A percentile compares a stretch with the other conserved stretches of the same genome.
phyloP scores from a whole-genome alignment of 2,888 invertebrate genomes.

The Aphodius sticticus region DNA sequence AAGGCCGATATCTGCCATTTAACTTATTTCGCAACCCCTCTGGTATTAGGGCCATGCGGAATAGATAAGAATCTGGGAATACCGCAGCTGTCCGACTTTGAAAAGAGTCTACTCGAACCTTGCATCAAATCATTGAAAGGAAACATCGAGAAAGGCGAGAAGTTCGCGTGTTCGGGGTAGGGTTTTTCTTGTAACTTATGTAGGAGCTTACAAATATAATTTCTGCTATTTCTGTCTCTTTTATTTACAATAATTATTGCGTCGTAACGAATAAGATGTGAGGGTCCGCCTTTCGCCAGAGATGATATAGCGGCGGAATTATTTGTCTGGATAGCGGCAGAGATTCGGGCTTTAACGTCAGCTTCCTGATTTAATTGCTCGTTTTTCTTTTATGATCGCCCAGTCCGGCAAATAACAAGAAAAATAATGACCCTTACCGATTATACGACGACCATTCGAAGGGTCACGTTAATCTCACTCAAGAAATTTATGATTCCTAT shows the following conservation, averaged over 20 bases:
- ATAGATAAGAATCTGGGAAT: constrained; percentile 89
- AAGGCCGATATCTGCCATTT: constrained; percentile 82
- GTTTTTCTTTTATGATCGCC: constrained; percentile 51
- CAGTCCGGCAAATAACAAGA: constrained; percentile 34
- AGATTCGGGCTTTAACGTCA: neutral
- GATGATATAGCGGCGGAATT: neutral
- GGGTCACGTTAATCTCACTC: neutral
- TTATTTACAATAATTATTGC: neutral
- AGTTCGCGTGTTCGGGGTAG: neutral
- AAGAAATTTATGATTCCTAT: neutral
- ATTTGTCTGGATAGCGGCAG: neutral
- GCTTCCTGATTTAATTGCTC: constrained; percentile 54
- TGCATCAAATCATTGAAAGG: constrained; percentile 89
- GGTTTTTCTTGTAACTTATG: neutral
- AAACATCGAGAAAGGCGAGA: constrained; percentile 89
- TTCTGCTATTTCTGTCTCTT: neutral
- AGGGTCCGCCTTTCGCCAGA: neutral
- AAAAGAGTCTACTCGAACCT: constrained; percentile 78
- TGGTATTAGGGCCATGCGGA: constrained; percentile 86
- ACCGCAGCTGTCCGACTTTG: constrained; percentile 82
- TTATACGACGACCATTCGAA: neutral
- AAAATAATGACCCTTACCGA: constrained; percentile 30
- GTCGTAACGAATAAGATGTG: neutral
- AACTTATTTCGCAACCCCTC: constrained; percentile 89
- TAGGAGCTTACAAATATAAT: neutral